phyloP scores from a whole-genome alignment of 1,140 invertebrate species.

The Zophobas morio region DNA sequence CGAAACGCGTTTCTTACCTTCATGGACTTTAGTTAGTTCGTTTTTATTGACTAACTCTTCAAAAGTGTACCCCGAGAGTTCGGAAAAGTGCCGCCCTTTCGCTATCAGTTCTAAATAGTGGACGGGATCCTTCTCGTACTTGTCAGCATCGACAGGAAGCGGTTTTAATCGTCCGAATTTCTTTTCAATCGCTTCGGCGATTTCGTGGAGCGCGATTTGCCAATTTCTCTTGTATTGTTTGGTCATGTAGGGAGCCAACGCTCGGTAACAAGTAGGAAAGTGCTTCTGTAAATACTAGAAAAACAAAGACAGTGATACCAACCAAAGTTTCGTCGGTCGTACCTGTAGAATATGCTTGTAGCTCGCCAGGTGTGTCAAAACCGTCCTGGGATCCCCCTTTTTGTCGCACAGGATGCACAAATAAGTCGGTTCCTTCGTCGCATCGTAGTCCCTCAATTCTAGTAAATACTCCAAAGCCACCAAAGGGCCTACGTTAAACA shows the following conservation, averaged over 20 bases:
- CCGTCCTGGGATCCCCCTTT: constrained; percentile 80
- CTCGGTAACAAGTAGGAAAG: constrained; percentile 68
- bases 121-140: constrained; percentile 72
- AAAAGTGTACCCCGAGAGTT: constrained; percentile 63
- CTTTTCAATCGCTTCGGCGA: constrained; percentile 75
- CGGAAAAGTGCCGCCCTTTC: constrained; percentile 71
- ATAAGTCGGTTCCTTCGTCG: constrained; percentile 77
- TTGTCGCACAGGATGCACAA: constrained; percentile 83
- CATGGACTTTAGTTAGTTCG: constrained; percentile 61
- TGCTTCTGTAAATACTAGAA: constrained; percentile 71
- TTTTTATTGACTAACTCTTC: constrained; percentile 63
- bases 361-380: constrained; percentile 82
- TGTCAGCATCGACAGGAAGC: constrained; percentile 70
- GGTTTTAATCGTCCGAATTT: constrained; percentile 75
- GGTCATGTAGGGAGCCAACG: constrained; percentile 63
- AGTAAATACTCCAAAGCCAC: constrained; percentile 79
- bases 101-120: constrained; percentile 71
- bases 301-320: constrained; percentile 16
- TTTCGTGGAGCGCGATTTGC: constrained; percentile 71
- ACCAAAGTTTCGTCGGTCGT: constrained; percentile 6
- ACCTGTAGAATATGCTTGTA: constrained; percentile 73
- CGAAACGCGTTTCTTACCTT: constrained; percentile 49
- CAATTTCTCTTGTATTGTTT: constrained; percentile 71
- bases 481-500: constrained; percentile 65
- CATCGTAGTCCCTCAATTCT: constrained; percentile 76